Evolutionary conservation across 2,888 invertebrate species (phyloP).

Genomic region (Chaetoderma sp.): DNA sequence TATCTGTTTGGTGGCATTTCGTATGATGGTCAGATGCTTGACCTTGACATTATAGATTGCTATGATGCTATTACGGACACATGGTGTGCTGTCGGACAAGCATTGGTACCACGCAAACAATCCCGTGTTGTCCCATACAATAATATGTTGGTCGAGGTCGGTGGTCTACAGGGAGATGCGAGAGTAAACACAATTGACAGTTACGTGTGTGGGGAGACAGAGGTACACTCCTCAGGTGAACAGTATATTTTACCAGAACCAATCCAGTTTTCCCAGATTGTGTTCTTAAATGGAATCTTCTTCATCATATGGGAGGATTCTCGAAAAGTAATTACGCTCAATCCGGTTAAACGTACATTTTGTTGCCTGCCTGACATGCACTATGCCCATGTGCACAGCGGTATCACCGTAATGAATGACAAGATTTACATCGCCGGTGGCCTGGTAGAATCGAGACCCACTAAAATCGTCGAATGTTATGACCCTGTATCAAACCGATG

Average conservation of each 20-base stretch:
- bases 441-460: constrained; percentile 52
- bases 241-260: constrained; percentile 64
- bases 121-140: constrained; percentile 60
- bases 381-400: constrained; percentile 56
- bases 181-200: constrained; percentile 65
- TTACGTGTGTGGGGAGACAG: constrained; percentile 52
- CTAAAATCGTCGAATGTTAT: constrained; percentile 60
- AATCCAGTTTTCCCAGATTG: constrained; percentile 62
- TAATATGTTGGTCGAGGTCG: constrained; percentile 63
- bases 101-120: constrained; percentile 62
- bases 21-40: constrained; percentile 46
- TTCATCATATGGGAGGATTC: constrained; percentile 68
- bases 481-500: constrained; percentile 60
- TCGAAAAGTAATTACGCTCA: constrained; percentile 62
- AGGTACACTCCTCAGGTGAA: constrained; percentile 57
- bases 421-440: constrained; percentile 66
- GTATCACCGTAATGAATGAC: constrained; percentile 57
- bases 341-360: constrained; percentile 64
- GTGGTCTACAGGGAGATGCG: constrained; percentile 57
- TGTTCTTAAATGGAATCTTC: constrained; percentile 61
- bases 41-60: constrained; percentile 64
- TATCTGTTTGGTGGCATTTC: constrained; percentile 65
- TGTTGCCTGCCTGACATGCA: constrained; percentile 56
- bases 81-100: constrained; percentile 61
- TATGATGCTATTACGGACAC: constrained; percentile 53